Evolutionary conservation across 37 sponge, comb jelly and placozoan genomes (phyloP).

Genomic region (Geodia barretti): DNA sequence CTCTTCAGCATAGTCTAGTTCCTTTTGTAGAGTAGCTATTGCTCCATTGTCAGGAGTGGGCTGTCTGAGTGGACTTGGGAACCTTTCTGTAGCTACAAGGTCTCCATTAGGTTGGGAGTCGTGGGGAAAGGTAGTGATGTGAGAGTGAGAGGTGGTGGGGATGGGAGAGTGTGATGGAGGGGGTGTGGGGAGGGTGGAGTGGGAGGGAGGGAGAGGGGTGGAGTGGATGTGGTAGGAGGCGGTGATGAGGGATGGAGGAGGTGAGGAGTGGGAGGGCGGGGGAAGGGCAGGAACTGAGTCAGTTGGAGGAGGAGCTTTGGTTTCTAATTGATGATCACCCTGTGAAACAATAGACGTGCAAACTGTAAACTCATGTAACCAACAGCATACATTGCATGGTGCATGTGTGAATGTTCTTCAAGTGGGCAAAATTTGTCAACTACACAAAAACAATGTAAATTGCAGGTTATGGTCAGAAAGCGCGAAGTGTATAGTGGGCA

Average conservation of each 20-base stretch:
- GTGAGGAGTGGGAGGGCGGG: neutral
- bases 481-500: no score
- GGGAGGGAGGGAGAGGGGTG: conserved; percentile 1
- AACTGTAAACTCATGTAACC: neutral
- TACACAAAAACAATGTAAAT: no score
- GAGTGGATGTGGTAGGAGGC: neutral
- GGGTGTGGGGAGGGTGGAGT: neutral
- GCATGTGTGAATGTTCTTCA: no score
- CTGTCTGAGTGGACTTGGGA: neutral
- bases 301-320: neutral
- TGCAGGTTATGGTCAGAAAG: no score
- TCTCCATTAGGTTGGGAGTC: neutral
- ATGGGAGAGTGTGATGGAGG: neutral
- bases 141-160: neutral
- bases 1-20: neutral
- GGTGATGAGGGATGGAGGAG: neutral
- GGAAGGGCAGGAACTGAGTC: neutral
- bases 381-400: no score
- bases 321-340: neutral
- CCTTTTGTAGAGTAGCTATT: conserved; percentile 2
- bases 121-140: neutral
- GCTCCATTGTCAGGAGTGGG: neutral
- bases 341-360: neutral
- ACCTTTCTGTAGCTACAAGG: neutral
- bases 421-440: no score